Evolutionary conservation across 2,113 vertebrate species (phyloP).

Genomic region (Gallinago paraguaiae): DNA sequence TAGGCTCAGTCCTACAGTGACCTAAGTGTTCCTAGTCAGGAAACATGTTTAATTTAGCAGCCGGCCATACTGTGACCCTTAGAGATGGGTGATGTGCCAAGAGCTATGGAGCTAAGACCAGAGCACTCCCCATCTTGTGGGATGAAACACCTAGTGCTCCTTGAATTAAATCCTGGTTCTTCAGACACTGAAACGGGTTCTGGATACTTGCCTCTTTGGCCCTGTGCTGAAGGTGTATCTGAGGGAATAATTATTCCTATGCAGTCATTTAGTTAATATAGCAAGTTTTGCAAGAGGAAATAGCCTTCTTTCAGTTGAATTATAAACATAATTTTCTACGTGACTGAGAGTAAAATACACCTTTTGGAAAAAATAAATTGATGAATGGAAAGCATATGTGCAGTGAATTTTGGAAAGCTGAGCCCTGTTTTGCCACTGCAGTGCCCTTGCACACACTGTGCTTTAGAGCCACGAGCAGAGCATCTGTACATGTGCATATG

Average conservation of each 20-base stretch:
- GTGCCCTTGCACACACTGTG: not conserved
- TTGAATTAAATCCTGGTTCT: not conserved
- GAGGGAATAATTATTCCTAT: not conserved
- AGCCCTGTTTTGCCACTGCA: not conserved
- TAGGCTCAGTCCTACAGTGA: not conserved
- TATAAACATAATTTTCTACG: not conserved
- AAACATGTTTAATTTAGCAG: not conserved
- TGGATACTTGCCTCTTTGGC: not conserved
- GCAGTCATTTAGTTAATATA: not conserved
- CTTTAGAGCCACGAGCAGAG: not conserved
- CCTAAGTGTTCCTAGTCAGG: not conserved
- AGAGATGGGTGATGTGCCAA: not conserved
- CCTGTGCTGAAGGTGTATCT: not conserved
- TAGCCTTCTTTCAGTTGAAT: not conserved
- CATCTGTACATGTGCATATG: rapidly evolving
- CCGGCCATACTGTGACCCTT: not conserved
- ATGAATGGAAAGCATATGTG: not conserved
- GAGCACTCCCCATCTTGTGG: not conserved
- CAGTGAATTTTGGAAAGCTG: not conserved
- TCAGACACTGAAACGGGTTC: not conserved
- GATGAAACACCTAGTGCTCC: not conserved
- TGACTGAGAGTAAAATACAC: not conserved
- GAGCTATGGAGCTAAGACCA: not conserved
- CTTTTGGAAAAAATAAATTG: not conserved
- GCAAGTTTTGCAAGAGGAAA: not conserved